Evolutionary conservation across 2,113 vertebrate genomes (phyloP).

Genomic region (Oncorhynchus gorbuscha): DNA sequence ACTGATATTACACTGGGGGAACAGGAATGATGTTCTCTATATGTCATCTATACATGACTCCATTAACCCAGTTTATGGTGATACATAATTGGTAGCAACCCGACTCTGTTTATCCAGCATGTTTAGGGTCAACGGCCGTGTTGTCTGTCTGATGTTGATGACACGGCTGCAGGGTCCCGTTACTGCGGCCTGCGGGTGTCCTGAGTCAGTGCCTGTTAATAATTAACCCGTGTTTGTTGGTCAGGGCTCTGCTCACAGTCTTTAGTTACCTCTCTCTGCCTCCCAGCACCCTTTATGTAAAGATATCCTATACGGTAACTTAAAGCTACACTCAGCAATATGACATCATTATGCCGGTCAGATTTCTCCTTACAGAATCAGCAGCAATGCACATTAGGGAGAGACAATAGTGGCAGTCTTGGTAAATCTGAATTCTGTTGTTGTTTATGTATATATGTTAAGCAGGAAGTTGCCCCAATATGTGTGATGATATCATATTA

Average conservation of each 20-base stretch:
- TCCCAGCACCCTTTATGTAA: neutral
- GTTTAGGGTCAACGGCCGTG: slow-evolving; percentile 10
- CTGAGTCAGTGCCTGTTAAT: slow-evolving; percentile 50
- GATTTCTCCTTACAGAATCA: no score
- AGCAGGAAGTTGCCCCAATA: no score
- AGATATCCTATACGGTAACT: neutral
- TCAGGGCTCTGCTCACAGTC: slow-evolving; percentile 32
- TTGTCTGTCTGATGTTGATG: slow-evolving; percentile 32
- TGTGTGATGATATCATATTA: no score
- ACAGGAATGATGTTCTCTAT: no score
- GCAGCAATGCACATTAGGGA: no score
- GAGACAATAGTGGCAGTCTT: no score
- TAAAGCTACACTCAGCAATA: neutral
- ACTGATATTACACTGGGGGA: no score
- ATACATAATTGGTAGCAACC: slow-evolving; percentile 3
- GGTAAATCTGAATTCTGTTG: no score
- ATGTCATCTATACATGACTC: no score
- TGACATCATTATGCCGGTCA: neutral
- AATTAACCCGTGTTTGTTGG: slow-evolving; percentile 59
- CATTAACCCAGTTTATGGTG: no score
- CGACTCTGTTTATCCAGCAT: neutral
- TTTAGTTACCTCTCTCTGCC: slow-evolving; percentile 48
- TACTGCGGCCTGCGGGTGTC: slow-evolving; percentile 32
- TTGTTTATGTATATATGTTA: no score
- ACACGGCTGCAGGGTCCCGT: slow-evolving; percentile 42